Conservation (phyloP, 2,888 invertebrate species). For the Nezara viridula region DNA sequence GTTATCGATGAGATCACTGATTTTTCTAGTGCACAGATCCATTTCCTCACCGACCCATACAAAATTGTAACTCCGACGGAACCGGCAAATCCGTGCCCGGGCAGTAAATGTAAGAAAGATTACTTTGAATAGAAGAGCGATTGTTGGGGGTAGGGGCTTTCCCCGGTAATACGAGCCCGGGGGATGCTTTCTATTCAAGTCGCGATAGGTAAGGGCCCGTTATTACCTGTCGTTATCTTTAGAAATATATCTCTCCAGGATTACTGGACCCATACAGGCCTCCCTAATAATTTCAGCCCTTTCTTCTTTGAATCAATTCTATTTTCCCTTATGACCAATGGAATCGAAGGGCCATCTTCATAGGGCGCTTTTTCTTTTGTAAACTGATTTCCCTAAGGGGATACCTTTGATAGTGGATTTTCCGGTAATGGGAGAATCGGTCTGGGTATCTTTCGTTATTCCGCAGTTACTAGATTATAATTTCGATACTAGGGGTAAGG, state of each 20-base stretch:
- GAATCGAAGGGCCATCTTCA: conserved; percentile 1
- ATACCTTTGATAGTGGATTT: background rate
- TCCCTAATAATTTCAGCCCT: conserved; percentile 39
- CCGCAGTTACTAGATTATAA: background rate
- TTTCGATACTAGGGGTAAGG: background rate
- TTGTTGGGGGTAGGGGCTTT: background rate
- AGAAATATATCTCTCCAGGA: conserved; percentile 29
- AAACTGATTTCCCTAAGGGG: conserved; percentile 25
- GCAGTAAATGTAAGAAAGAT: conserved; percentile 30
- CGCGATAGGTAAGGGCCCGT: conserved; percentile 33
- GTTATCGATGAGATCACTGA: background rate
- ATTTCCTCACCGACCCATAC: background rate
- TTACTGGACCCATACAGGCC: conserved; percentile 34
- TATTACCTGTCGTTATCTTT: conserved; percentile 47
- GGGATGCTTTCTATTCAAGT: conserved; percentile 35
- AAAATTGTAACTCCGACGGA: conserved; percentile 4
- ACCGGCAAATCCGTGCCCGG: background rate
- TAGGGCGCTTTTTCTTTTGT: conserved; percentile 11
- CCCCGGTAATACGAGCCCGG: background rate
- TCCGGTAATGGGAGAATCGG: background rate
- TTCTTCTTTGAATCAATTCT: conserved; percentile 30
- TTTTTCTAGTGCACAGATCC: background rate
- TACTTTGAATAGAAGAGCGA: conserved; percentile 41
- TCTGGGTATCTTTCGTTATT: background rate
- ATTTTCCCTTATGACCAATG: conserved; percentile 35